These are phyloP conservation scores for Sitta europaea DNA, from an alignment of 2,113 vertebrate genomes.

Conservation along the genomic window DNA sequence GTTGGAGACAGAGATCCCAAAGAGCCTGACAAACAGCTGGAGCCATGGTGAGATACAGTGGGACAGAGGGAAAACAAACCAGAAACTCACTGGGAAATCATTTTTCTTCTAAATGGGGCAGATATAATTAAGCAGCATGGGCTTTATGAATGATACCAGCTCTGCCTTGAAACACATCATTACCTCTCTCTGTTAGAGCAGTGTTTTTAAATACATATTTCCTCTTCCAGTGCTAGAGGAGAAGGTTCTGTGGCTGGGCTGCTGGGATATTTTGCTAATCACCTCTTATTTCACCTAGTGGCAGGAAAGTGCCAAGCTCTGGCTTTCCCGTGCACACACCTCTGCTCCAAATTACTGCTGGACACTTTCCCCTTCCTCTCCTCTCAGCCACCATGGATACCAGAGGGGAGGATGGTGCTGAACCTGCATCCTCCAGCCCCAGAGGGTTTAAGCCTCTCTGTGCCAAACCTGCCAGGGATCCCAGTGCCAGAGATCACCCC, in stretches of 20 bases:
- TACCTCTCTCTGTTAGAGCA: conserved; percentile 11
- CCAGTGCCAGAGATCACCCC: not conserved
- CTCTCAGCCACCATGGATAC: fast-evolving
- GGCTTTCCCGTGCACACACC: not conserved
- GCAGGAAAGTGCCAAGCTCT: not conserved
- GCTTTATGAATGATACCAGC: conserved; percentile 46
- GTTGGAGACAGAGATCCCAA: not conserved
- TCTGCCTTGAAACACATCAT: conserved; percentile 55
- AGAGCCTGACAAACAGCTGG: not conserved
- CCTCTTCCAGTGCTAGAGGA: not conserved
- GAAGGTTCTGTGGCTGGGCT: not conserved
- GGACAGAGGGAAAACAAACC: conserved; percentile 23
- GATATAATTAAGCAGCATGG: conserved; percentile 38
- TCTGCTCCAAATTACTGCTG: not conserved
- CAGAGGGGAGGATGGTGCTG: fast-evolving
- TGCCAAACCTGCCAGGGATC: not conserved
- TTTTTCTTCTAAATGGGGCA: conserved; percentile 23
- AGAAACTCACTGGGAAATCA: conserved; percentile 9
- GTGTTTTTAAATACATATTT: conserved; percentile 14
- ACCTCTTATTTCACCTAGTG: not conserved
- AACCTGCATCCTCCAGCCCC: not conserved
- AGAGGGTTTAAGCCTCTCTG: not conserved
- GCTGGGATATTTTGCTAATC: not conserved
- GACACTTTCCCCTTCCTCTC: not conserved
- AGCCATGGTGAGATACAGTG: not conserved